Evolutionary conservation across 2,797 vertebrate species (phyloP).

Genomic region (Lemur catta): DNA sequence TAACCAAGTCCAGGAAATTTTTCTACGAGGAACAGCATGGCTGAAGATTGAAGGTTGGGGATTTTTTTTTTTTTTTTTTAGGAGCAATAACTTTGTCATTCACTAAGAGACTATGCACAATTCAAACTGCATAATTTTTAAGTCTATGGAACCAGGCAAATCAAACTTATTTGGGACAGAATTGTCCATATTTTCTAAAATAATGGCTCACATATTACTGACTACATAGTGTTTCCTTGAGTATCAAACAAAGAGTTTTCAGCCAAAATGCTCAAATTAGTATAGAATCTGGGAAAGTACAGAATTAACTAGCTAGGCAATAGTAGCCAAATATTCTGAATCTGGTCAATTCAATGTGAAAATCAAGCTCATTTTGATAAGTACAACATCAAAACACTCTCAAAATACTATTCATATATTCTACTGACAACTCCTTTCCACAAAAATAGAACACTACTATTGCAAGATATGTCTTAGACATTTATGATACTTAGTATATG

Average conservation of each 20-base stretch:
- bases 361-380: conserved; percentile 2
- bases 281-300: not conserved
- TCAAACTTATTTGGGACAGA: not conserved
- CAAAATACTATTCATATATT: not conserved
- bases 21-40: not conserved
- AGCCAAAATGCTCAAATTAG: not conserved
- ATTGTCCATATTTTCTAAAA: conserved; percentile 19
- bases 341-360: not conserved
- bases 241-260: not conserved
- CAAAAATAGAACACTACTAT: not conserved
- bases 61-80: not conserved
- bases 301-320: conserved; percentile 7
- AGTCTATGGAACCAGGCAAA: not conserved
- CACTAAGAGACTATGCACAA: not conserved
- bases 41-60: not conserved
- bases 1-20: not conserved
- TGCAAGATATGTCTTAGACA: not conserved
- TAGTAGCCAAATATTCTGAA: not conserved
- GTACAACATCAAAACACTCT: not conserved
- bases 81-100: not conserved
- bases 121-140: conserved; percentile 22
- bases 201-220: not conserved
- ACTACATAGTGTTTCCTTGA: not conserved
- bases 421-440: not conserved
- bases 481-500: not conserved